Base-by-base conservation (phyloP, 2,888 invertebrate genomes). In the Euzophera pinguis region DNA sequence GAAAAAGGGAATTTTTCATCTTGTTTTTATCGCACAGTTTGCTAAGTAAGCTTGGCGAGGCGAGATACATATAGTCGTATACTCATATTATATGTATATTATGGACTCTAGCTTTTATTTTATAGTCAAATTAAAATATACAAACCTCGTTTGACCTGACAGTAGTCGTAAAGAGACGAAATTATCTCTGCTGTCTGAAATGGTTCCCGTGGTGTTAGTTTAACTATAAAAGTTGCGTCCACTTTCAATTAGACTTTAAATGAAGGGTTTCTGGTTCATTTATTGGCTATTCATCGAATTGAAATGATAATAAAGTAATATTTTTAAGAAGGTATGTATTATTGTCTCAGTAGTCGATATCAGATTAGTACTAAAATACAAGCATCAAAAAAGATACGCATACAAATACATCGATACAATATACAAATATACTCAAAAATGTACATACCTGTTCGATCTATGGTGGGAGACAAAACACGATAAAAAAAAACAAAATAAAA, bases 81-180 rank as follows among this genome's bases (percentile, higher is more conserved):
- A 13, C 14, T 9, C 6, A 2, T 4, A 38, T 4, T n/a, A 5
- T 12, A 1, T 39, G 3, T 10, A 39, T 9, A 9, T 7, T 1
- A 32, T 2, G 8, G 3, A 35, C 12, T 51, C 5, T 52, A 53
- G 53, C 43, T 49, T 12, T 41, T 43, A 39, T 2, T 16, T 29
- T 22, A 38, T 37, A 35, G 38, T 27, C 13, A 29, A 22, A n/a
- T 39, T 14, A 39, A 5, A 13, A 37, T 48, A 45, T 14, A 48
- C 53, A 55, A 53, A 50, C 52, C 53, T 47, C 47, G 48, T 50
- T 38, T 35, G 53, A 34, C 37, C 50, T 41, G 52, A 52, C 55
- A 50, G 50, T 10, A 47, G 50, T 51, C 58, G 55, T 58, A 58
- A 55, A 58, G 50, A 58, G 52, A 22, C 42, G 42, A 54, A 54